Evolutionary conservation across 2,113 vertebrate species (phyloP), one percentile per base, ranked within the genome.

Genomic region (Cyphomyrus discorhynchus): DNA sequence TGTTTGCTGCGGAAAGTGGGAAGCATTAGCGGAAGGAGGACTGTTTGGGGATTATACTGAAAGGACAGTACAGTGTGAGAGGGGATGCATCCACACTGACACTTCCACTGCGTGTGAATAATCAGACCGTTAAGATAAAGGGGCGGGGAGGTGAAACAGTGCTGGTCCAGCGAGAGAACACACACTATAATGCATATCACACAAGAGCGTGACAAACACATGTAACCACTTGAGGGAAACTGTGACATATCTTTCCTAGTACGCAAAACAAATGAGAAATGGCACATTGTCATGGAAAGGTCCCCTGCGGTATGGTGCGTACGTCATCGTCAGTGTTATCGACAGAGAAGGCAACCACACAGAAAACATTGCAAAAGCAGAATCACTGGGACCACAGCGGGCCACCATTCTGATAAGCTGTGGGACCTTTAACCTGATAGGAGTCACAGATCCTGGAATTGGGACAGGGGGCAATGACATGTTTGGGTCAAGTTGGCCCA

Each of bases 1-100:
- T 94, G 94, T 89, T 96, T 95, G 92, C 96, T 97, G 93, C 45
- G 80, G 45, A 70, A 21, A 86, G 77, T 49, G 42, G 49, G 15
- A 62, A 9, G 39, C 9, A 70, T 2, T 15, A 13, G n/a, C 1
- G 31, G 46, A 58, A 39, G 82, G 86, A 91, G 3, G 10, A 6
- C 31, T 5, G 31, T 6, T 24, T 74, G 31, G 31, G 31, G 70
- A 77, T 74, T 35, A 35, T 15, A 15, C 15, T 77, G 5, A 77
- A 35, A 39, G 74, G 74, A 42, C 74, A 35, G 27, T 15, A 4
- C 9, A 31, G 39, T 24, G 4, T 83, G 35, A 1, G 42, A 9
- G 39, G 39, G 42, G 42, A 10, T n/a, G 8, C 5, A n/a, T 9
- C 66, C 0, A 39, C 45, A 8, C 49, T 6, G 10, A 42, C 19